Evolutionary conservation across 2,113 vertebrate genomes (phyloP).

Genomic region (Cynopterus brachyotis): DNA sequence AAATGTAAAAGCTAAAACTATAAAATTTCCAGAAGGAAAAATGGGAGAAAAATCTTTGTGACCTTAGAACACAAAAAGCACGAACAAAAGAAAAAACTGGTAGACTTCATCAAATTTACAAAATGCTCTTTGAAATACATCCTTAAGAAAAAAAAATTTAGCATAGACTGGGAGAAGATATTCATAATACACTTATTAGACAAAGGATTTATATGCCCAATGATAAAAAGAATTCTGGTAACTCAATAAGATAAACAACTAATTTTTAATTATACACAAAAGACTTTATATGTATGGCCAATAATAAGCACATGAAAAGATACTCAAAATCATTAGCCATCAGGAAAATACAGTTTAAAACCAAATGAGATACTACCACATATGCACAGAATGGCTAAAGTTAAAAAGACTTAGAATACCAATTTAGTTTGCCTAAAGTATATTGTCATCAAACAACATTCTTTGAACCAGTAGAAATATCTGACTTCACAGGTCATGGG

Average conservation of each 20-base stretch:
- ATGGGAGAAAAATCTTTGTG: background rate
- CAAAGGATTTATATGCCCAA: background rate
- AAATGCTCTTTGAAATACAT: slow-evolving; percentile 31
- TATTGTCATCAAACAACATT: background rate
- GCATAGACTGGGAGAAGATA: background rate
- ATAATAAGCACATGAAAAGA: slow-evolving; percentile 6
- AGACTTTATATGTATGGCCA: background rate
- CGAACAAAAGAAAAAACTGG: background rate
- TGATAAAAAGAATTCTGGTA: background rate
- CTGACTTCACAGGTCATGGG: background rate
- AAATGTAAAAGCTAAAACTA: background rate
- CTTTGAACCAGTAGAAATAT: slow-evolving; percentile 20
- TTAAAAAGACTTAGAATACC: background rate
- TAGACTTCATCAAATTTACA: slow-evolving; percentile 29
- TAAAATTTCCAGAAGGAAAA: background rate
- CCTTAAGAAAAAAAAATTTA: background rate
- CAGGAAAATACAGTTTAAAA: slow-evolving; percentile 36
- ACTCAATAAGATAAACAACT: background rate
- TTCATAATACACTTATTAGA: background rate
- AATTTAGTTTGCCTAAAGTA: background rate
- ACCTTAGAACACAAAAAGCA: background rate
- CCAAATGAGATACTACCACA: background rate
- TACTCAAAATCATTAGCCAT: background rate
- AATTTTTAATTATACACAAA: slow-evolving; percentile 26
- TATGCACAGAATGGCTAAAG: background rate